Evolutionary conservation across 1,140 invertebrate genomes (phyloP), one percentile per base, ranked within the genome.

Genomic region (Cydia splendana): DNA sequence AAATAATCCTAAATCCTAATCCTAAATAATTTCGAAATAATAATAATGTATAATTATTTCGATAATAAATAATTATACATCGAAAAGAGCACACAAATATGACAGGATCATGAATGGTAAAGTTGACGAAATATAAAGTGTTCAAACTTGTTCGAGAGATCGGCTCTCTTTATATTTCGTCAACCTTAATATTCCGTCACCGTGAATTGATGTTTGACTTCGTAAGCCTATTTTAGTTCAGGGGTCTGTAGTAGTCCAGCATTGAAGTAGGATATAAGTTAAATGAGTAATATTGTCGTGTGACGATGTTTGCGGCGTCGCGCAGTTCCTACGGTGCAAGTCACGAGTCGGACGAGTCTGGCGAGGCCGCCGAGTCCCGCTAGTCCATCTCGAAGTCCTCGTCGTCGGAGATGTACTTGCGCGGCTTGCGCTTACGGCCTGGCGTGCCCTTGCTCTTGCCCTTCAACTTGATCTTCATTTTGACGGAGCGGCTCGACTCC

Each of bases 401-500:
- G 28, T 94, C 93, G 7, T 94, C 93, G 12, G 92, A 93, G 38
- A 93, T 90, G 73, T 92, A 92, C 78, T 93, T 94, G 28, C 91
- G 87, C 76, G 85, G 87, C 78, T 93, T 94, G 74, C 89, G 86
- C 79, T 93, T 93, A 65, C 90, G 80, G 7, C 89, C 88, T 0
- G 91, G 91, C 6, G 91, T 92, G 73, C 83, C 86, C 76, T 94
- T 94, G 67, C 83, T 87, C 78, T 93, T 93, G 13, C 86, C 86
- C 77, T 92, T 93, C 75, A 93, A 79, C 84, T 94, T 94, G 30
- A 94, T 93, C 83, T 94, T 94, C 93, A 94, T 94, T 81, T 94
- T 94, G 9, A 94, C 87, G 0, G 93, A 94, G 34, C 93, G 86
- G 78, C 91, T 94, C 18, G 93, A 93, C 71, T 94, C 93, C 0